Evolutionary conservation across 2,797 vertebrate species (phyloP).

Genomic region (Amblyraja radiata): DNA sequence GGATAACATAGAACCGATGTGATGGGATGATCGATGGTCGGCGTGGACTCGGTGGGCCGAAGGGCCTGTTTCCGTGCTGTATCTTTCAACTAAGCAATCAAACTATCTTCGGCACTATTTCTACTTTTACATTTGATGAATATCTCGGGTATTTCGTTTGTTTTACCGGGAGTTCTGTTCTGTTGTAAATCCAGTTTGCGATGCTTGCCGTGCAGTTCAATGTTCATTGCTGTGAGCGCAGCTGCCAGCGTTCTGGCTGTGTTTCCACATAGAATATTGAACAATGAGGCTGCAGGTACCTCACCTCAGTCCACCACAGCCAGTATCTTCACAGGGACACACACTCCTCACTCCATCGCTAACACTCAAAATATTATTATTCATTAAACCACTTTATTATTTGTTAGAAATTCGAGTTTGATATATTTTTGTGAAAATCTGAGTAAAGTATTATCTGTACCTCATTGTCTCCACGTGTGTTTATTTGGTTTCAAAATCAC

Average conservation of each 20-base stretch:
- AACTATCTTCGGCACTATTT: neutral
- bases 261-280: neutral
- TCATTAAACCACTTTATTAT: neutral
- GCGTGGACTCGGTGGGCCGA: no score
- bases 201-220: neutral
- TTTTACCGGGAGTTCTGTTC: neutral
- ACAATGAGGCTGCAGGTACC: neutral
- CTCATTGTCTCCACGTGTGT: neutral
- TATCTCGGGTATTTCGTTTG: neutral
- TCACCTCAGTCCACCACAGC: neutral
- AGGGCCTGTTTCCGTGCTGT: no score
- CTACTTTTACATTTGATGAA: neutral
- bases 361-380: neutral
- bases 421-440: neutral
- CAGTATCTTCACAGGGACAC: neutral
- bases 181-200: neutral
- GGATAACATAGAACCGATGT: no score
- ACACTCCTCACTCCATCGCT: neutral
- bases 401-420: neutral
- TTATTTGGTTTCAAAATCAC: no score
- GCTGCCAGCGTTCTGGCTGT: neutral
- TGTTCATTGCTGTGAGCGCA: neutral
- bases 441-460: neutral
- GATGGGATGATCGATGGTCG: no score
- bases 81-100: no score